Conservation (phyloP, 2,797 vertebrate genomes). For the Acanthurus tractus region DNA sequence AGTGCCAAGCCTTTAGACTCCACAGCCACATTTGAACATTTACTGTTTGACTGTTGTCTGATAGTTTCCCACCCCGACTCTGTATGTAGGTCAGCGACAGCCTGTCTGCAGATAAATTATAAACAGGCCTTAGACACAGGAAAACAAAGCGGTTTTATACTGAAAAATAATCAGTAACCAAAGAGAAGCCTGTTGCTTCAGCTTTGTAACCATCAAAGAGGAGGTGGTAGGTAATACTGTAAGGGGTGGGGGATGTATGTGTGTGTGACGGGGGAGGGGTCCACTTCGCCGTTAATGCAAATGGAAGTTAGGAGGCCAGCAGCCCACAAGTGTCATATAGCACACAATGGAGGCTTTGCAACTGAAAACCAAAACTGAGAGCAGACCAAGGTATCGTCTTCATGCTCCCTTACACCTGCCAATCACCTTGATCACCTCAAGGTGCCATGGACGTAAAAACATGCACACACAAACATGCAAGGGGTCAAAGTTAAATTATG, state of each 20-base stretch:
- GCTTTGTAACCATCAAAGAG: slow-evolving; percentile 24
- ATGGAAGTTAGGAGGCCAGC: slow-evolving; percentile 54
- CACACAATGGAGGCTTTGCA: slow-evolving; percentile 71
- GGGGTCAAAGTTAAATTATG: slow-evolving; percentile 9
- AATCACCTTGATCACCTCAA: slow-evolving; percentile 47
- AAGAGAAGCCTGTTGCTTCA: slow-evolving; percentile 48
- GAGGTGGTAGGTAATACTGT: slow-evolving; percentile 38
- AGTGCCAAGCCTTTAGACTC: slow-evolving; percentile 14
- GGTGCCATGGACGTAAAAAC: slow-evolving; percentile 29
- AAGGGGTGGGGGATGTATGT: background rate
- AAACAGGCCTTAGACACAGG: slow-evolving; percentile 29
- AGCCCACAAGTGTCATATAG: slow-evolving; percentile 73
- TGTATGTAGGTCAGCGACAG: slow-evolving; percentile 66
- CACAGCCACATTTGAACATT: slow-evolving; percentile 34
- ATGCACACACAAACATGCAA: slow-evolving; percentile 11
- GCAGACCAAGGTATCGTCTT: slow-evolving; percentile 55
- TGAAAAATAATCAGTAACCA: slow-evolving; percentile 68
- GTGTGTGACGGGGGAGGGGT: slow-evolving; percentile 25
- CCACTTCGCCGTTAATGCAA: slow-evolving; percentile 64
- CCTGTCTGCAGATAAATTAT: slow-evolving; percentile 55
- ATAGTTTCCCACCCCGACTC: slow-evolving; percentile 30
- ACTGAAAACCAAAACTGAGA: slow-evolving; percentile 76
- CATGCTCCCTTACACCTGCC: slow-evolving; percentile 60
- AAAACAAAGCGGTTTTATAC: slow-evolving; percentile 57
- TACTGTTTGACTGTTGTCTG: slow-evolving; percentile 25